Base-by-base conservation (phyloP, 35 echinoderm and acorn worm species). In the Hemicentrotus pulcherrimus region DNA sequence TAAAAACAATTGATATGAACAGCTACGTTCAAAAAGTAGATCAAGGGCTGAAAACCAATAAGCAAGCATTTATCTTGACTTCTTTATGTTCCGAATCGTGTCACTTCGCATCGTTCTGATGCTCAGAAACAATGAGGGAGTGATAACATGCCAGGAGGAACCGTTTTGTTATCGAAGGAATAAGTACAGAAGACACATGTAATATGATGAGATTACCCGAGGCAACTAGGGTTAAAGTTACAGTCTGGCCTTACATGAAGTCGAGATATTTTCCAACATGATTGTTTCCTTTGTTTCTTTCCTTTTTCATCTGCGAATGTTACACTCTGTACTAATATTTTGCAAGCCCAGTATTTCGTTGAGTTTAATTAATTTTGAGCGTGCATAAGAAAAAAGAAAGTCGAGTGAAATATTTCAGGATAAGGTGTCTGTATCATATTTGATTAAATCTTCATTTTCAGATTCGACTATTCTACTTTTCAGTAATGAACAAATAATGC, bases 31-130 rank as follows among this genome's bases (percentile, higher is more conserved):
- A 78, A 78, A 22, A 78, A 28, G 65, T 78, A 78, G 65, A 78
- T 78, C 65, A 78, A 78, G 65, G 18, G 65, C 65, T 78, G 65
- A 78, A 22, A 78, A 78, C 65, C 65, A 78, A 78, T 78, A 78
- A 78, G 24, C 22, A 78, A 28, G 65, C 65, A 78, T 78, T 78
- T 28, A 78, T 28, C 7, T 59, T 59, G 52, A 28, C 65, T 78
- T 8, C 65, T 30, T 78, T 78, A 22, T n/a, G 19, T 78, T 28
- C 19, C 19, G 65, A 78, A 78, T 78, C 19, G 65, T 78, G 65
- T 78, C 65, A 78, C 65, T 22, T 78, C 65, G 19, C 65, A 78
- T 78, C 24, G 6, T 28, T 78, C 65, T 28, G 65, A 78, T 28
- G 65, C 65, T 78, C 65, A 28, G 24, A n/a, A n/a, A 78, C 65